Conservation (phyloP, 2,888 invertebrate genomes). For the Lutraria lutraria region DNA sequence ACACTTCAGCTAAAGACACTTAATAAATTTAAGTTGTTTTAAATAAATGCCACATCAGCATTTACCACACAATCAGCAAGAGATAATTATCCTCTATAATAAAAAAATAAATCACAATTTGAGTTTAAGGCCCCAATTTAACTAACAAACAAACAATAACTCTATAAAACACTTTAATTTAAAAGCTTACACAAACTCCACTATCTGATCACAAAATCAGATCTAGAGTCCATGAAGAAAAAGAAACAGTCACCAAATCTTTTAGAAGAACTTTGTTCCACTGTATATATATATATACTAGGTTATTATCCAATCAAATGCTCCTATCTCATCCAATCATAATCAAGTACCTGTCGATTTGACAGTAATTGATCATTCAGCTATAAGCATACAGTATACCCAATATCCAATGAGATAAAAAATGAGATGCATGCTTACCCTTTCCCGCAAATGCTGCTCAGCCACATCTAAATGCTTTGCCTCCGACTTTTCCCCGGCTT, state of each 20-base stretch:
- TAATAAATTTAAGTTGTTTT: too few relatives aligned
- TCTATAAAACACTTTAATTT: neutral
- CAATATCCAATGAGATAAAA: neutral
- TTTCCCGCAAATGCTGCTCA: slow-evolving; percentile 59
- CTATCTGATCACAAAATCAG: neutral
- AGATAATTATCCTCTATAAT: too few relatives aligned
- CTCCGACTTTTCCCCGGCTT: slow-evolving; percentile 73
- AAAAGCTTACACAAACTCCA: neutral
- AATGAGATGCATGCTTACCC: slow-evolving; percentile 57
- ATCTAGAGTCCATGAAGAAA: neutral
- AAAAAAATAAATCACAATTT: too few relatives aligned
- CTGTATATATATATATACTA: slow-evolving; percentile 8
- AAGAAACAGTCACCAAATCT: slow-evolving; percentile 2
- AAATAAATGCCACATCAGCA: too few relatives aligned
- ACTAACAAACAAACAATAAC: too few relatives aligned
- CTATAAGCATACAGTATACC: neutral
- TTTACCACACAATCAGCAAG: too few relatives aligned
- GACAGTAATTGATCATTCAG: neutral
- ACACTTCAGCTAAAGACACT: neutral
- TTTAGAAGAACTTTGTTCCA: neutral
- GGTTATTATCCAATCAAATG: slow-evolving; percentile 12
- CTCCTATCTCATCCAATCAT: neutral
- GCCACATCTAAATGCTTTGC: slow-evolving; percentile 59
- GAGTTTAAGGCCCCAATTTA: too few relatives aligned
- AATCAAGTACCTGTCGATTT: slow-evolving; percentile 1